Evolutionary conservation across 2,888 invertebrate genomes (phyloP).

Genomic region (Geotrupes spiniger): DNA sequence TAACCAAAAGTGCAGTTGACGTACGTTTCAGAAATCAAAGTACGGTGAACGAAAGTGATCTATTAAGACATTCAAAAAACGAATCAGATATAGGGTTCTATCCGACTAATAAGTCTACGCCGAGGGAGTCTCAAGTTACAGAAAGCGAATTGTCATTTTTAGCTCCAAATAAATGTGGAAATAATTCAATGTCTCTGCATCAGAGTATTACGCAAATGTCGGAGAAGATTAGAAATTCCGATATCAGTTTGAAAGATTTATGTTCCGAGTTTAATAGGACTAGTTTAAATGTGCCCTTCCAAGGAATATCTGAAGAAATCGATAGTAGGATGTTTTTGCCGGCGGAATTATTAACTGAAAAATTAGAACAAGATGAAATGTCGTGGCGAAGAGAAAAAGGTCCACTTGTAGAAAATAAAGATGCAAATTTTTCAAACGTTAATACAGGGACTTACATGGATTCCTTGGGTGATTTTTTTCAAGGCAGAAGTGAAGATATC

Average conservation of each 20-base stretch:
- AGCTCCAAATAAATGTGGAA: neutral
- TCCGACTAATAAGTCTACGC: slow-evolving; percentile 16
- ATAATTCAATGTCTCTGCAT: slow-evolving; percentile 9
- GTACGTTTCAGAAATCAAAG: slow-evolving; percentile 30
- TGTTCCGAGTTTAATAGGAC: slow-evolving; percentile 33
- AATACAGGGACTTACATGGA: slow-evolving; percentile 2
- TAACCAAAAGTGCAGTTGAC: slow-evolving; percentile 1
- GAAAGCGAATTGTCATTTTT: neutral
- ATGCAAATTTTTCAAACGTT: slow-evolving; percentile 25
- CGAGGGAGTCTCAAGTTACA: slow-evolving; percentile 8
- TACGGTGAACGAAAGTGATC: slow-evolving; percentile 43
- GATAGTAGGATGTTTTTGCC: slow-evolving; percentile 36
- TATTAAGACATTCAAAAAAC: slow-evolving; percentile 21
- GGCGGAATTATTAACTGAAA: slow-evolving; percentile 45
- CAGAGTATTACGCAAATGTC: slow-evolving; percentile 31
- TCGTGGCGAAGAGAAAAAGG: slow-evolving; percentile 46
- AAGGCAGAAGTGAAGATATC: slow-evolving; percentile 47
- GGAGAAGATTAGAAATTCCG: slow-evolving; percentile 31
- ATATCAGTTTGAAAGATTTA: slow-evolving; percentile 35
- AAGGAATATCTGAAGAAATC: slow-evolving; percentile 8
- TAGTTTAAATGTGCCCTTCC: slow-evolving; percentile 3
- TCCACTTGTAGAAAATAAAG: slow-evolving; percentile 7
- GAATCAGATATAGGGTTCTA: slow-evolving; percentile 5
- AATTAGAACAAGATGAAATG: slow-evolving; percentile 48
- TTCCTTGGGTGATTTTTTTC: slow-evolving; percentile 48